phyloP scores from a whole-genome alignment of 1,140 invertebrate species.

The Hycleus phaleratus region DNA sequence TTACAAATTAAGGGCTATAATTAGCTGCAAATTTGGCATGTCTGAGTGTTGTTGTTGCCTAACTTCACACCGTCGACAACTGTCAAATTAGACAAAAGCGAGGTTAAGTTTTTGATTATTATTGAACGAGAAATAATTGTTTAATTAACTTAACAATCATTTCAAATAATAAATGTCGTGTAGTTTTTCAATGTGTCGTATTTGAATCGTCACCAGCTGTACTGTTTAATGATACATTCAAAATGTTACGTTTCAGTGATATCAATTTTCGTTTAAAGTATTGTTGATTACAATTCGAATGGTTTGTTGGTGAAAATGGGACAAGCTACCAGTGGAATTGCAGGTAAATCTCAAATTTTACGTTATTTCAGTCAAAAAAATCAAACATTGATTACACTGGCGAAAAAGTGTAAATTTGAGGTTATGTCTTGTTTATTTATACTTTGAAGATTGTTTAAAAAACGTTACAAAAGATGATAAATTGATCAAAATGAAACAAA shows the following conservation, averaged over 20 bases:
- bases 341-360: conserved; percentile 19
- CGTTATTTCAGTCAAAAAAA: too few species aligned
- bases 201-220: not conserved
- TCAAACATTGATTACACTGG: too few species aligned
- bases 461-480: too few species aligned
- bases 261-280: not conserved
- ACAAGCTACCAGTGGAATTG: conserved; percentile 26
- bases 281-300: not conserved
- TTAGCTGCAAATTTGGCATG: too few species aligned
- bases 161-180: not conserved
- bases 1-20: too few species aligned
- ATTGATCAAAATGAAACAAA: too few species aligned
- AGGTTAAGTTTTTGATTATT: not conserved
- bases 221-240: not conserved
- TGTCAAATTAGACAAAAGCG: not conserved
- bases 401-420: too few species aligned
- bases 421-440: too few species aligned
- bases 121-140: not conserved
- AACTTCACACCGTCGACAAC: conserved; percentile 1
- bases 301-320: conserved; percentile 14
- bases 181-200: not conserved
- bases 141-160: not conserved
- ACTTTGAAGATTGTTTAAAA: too few species aligned
- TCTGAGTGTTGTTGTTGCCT: not conserved
- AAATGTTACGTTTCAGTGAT: not conserved